phyloP scores from a whole-genome alignment of 2,888 invertebrate species.

The Ischnus inquisitorius region DNA sequence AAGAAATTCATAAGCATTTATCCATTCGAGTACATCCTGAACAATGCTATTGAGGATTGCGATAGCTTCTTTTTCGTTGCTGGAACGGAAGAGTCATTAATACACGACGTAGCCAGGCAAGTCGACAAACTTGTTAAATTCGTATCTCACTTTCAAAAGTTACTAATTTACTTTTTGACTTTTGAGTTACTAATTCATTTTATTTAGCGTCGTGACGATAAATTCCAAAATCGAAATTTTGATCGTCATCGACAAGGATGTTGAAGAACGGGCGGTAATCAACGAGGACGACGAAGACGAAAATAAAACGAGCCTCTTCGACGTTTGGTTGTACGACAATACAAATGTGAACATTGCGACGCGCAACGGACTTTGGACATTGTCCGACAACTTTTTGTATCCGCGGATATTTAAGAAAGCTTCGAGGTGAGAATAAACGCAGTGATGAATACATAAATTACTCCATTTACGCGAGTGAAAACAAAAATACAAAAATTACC shows the following conservation, averaged over 20 bases:
- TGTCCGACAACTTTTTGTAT: constrained; percentile 77
- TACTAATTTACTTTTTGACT: no score
- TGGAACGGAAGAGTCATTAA: no score
- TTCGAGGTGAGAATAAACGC: constrained; percentile 67
- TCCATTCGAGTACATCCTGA: constrained; percentile 75
- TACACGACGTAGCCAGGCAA: no score
- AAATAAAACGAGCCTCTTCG: constrained; percentile 65
- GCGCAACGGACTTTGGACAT: constrained; percentile 75
- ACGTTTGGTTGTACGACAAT: constrained; percentile 74
- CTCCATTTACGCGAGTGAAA: no score
- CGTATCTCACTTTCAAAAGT: no score
- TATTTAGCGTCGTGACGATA: constrained; percentile 73
- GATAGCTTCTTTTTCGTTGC: no score
- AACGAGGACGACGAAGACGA: no score
- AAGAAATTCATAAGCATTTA: constrained; percentile 76
- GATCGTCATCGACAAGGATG: constrained; percentile 71
- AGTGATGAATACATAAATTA: no score
- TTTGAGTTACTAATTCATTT: not conserved
- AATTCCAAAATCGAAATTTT: constrained; percentile 77
- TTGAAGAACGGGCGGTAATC: constrained; percentile 62
- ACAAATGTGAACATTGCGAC: constrained; percentile 77
- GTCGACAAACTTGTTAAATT: no score
- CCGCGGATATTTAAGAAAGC: constrained; percentile 75
- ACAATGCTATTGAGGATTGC: constrained; percentile 9
- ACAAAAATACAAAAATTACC: constrained; percentile 30